Evolutionary conservation across 2,113 vertebrate species (phyloP).

Genomic region (Anolis sagrei): DNA sequence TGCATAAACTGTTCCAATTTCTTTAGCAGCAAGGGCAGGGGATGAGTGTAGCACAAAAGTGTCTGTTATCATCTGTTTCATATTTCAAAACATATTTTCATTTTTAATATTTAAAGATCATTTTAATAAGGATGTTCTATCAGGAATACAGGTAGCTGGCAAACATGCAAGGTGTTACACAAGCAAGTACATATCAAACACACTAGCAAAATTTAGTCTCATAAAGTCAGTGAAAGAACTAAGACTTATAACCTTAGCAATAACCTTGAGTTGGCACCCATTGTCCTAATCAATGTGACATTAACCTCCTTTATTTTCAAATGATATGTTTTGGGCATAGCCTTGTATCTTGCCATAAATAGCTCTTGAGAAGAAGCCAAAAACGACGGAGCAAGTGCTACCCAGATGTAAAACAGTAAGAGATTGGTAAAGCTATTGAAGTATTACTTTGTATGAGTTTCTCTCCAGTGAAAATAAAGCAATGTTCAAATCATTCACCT

Average conservation of each 20-base stretch:
- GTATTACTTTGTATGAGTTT: not conserved
- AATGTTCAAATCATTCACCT: not conserved
- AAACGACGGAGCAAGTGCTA: conserved; percentile 11
- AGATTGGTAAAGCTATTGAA: not conserved
- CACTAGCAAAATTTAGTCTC: not conserved
- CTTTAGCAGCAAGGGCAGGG: not conserved
- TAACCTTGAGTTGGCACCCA: not conserved
- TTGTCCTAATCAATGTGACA: not conserved
- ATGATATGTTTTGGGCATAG: not conserved
- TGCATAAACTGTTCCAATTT: too few species aligned
- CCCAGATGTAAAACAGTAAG: not conserved
- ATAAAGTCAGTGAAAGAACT: not conserved
- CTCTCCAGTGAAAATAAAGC: not conserved
- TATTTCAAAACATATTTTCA: not conserved
- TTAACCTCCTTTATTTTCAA: not conserved
- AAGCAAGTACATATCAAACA: not conserved
- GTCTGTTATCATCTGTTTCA: not conserved
- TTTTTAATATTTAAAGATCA: not conserved
- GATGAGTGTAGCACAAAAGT: not conserved
- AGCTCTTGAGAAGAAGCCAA: not conserved
- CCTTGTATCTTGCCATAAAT: not conserved
- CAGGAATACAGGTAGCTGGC: not conserved
- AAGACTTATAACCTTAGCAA: not conserved
- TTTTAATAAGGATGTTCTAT: not conserved
- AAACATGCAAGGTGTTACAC: not conserved